Conservation (phyloP, 2,797 vertebrate genomes). For the Peromyscus melanophrys region DNA sequence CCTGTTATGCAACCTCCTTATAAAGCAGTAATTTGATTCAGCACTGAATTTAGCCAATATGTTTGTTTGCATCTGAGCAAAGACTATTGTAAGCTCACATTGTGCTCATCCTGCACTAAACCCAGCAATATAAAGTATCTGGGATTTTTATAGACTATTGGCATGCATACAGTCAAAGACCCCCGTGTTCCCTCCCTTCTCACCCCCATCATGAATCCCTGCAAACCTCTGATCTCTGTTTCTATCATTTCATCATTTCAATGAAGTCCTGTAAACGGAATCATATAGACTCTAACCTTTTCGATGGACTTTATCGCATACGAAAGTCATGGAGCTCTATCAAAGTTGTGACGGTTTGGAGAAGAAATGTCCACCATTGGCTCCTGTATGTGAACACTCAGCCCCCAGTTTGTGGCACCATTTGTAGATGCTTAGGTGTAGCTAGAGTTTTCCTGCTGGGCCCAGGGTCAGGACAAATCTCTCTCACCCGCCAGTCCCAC, state of each 20-base stretch:
- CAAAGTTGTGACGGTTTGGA: neutral
- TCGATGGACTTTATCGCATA: accelerated
- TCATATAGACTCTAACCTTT: neutral
- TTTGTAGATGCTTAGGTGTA: neutral
- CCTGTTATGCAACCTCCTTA: accelerated
- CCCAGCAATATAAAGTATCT: neutral
- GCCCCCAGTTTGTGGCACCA: neutral
- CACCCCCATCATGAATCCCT: neutral
- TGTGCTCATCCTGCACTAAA: neutral
- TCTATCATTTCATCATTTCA: neutral
- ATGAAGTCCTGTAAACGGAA: accelerated
- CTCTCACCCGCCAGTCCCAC: no score
- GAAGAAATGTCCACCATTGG: neutral
- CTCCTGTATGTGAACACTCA: neutral
- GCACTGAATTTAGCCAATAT: neutral
- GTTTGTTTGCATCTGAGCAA: neutral
- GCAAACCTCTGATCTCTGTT: neutral
- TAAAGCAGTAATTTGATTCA: neutral
- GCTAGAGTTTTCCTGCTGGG: no score
- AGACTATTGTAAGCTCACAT: neutral
- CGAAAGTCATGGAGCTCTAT: neutral
- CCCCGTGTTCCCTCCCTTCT: accelerated
- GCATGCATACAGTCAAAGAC: neutral
- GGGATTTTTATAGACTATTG: neutral
- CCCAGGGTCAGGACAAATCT: no score